Percentiles rank a stretch among this genome's conserved stretches.
Conservation (phyloP, 2,797 vertebrate genomes). For the Poeciliopsis presidionis region DNA sequence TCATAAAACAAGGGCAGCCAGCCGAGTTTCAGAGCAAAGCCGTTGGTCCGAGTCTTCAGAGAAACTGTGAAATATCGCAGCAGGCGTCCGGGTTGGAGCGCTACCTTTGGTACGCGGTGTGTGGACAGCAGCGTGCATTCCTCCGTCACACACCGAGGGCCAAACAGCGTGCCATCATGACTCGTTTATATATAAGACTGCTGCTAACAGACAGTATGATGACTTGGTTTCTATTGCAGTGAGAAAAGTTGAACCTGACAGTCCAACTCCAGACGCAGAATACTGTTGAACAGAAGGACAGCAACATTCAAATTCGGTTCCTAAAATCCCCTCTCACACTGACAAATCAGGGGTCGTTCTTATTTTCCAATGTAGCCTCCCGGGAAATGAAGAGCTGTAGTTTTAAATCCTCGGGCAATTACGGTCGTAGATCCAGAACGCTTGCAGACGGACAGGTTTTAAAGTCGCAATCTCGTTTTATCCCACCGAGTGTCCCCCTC, state of each 20-base stretch:
- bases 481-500: slow-evolving; percentile 1
- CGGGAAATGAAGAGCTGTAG: background rate
- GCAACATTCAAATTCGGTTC: background rate
- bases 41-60: slow-evolving; percentile 4
- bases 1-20: slow-evolving; percentile 24
- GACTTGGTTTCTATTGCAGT: background rate
- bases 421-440: background rate
- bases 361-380: background rate
- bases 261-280: background rate
- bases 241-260: background rate
- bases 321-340: background rate
- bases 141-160: slow-evolving; percentile 32
- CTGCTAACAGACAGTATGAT: background rate
- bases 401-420: background rate
- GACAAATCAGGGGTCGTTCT: background rate
- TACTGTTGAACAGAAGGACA: background rate
- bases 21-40: slow-evolving; percentile 17
- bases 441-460: background rate
- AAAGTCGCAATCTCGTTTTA: background rate
- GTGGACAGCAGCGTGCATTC: slow-evolving; percentile 31
- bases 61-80: slow-evolving; percentile 48
- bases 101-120: slow-evolving; percentile 11
- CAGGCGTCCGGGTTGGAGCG: slow-evolving; percentile 1
- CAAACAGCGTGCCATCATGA: slow-evolving; percentile 11
- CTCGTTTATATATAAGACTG: background rate